These are phyloP conservation scores for Mastomys coucha DNA, from an alignment of 2,113 vertebrate species.

Conservation along the genomic window DNA sequence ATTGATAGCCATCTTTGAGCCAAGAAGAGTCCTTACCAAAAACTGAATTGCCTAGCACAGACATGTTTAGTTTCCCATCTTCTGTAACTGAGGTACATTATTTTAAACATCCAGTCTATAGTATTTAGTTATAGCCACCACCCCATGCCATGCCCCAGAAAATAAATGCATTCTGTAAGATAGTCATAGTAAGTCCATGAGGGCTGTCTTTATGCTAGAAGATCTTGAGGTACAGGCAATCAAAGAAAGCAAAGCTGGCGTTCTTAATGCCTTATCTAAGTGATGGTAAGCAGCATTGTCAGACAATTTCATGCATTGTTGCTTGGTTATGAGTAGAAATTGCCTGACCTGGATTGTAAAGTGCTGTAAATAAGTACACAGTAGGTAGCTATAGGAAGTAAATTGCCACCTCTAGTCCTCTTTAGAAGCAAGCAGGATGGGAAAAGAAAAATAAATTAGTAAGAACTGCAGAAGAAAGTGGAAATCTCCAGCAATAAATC, in stretches of 20 bases:
- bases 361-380: neutral
- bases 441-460: neutral
- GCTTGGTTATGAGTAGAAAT: conserved; percentile 18
- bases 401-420: neutral
- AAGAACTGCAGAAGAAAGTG: conserved; percentile 28
- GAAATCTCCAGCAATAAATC: neutral
- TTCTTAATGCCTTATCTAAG: neutral
- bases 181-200: neutral
- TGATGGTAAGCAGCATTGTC: neutral
- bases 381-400: neutral
- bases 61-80: neutral
- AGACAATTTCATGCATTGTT: neutral
- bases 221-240: neutral
- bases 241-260: neutral
- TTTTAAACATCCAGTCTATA: neutral
- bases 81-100: neutral
- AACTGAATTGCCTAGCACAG: neutral
- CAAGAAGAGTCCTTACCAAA: neutral
- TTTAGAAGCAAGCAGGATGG: neutral
- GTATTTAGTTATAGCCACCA: neutral
- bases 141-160: neutral
- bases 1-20: neutral
- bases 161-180: neutral
- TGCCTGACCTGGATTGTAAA: neutral
- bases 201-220: neutral